Evolutionary conservation across 1,140 invertebrate genomes (phyloP), one percentile per base, ranked within the genome.

Genomic region (Sitophilus oryzae): DNA sequence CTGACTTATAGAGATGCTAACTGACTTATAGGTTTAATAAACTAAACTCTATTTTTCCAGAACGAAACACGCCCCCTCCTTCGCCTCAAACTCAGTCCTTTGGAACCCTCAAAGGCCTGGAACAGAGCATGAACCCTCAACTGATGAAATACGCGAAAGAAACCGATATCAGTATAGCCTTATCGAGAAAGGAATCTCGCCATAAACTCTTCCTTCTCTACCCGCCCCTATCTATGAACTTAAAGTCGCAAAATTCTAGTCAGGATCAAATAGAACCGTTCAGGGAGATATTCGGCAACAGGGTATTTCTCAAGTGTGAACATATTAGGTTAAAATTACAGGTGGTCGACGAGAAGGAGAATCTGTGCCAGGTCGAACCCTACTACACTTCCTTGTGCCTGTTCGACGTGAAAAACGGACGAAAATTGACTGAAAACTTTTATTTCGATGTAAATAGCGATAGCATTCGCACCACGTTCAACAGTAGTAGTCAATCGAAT

Each of bases 391-490:
- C 84, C 8, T 74, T 96, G 38, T 83, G 89, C 41, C 70, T 97
- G 3, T 96, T 89, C 71, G 93, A 96, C 78, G 85, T 86, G 1
- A 84, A 84, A 66, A 82, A 84, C 57, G 88, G 87, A 10, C 82
- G 82, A 63, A 96, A 96, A 74, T 76, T 96, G 16, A 90, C 89
- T 0, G 93, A 96, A 73, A 93, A 93, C 71, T 96, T 96, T 74
- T 84, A 93, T 71, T 91, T 94, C 69, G 89, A 95, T 71, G 75
- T 94, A 0, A 95, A 95, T 73, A 80, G 88, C 56, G 71, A 78
- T 2, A 74, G 76, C 57, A 79, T 85, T 45, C 52, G 65, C 37
- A 63, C 52, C 38, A 63, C 60, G 11, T 53, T 66, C 35, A 46
- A 10, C 14, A 56, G 38, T 30, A 52, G 51, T 23, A 52, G 51